These are phyloP conservation scores for Anagrus nilaparvatae DNA, from an alignment of 1,140 invertebrate genomes.

Conservation along the genomic window DNA sequence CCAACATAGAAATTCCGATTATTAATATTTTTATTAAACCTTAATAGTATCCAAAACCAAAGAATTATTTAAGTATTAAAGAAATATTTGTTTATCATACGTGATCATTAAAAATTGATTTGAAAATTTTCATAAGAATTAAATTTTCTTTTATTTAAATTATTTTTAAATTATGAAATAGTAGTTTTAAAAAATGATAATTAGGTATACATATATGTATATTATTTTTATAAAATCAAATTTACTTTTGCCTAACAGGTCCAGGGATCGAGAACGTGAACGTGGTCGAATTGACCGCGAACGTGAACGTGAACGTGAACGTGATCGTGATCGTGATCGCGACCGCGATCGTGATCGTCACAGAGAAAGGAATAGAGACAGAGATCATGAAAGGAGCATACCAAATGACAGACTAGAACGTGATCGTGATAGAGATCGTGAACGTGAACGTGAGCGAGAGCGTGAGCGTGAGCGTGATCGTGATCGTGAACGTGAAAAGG, in stretches of 20 bases:
- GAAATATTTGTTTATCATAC: no score
- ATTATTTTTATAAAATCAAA: conserved; percentile 5
- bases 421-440: conserved; percentile 31
- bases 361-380: conserved; percentile 14
- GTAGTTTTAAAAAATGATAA: conserved; percentile 1
- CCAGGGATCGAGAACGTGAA: conserved; percentile 41
- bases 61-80: no score
- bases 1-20: no score
- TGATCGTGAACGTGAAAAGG: conserved; percentile 32
- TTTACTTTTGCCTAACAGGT: conserved; percentile 14
- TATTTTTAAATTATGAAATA: neutral
- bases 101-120: no score
- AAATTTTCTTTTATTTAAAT: no score
- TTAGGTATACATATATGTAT: conserved; percentile 7
- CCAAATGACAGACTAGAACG: no score
- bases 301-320: conserved; percentile 37
- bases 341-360: conserved; percentile 23
- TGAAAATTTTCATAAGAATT: no score
- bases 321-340: conserved; percentile 31
- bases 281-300: conserved; percentile 32
- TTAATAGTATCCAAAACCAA: no score
- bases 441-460: conserved; percentile 20
- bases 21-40: no score
- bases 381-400: conserved; percentile 27
- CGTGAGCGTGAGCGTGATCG: conserved; percentile 20